These are phyloP conservation scores for Dendrolimus punctatus DNA, from an alignment of 1,140 invertebrate species.

Conservation along the genomic window DNA sequence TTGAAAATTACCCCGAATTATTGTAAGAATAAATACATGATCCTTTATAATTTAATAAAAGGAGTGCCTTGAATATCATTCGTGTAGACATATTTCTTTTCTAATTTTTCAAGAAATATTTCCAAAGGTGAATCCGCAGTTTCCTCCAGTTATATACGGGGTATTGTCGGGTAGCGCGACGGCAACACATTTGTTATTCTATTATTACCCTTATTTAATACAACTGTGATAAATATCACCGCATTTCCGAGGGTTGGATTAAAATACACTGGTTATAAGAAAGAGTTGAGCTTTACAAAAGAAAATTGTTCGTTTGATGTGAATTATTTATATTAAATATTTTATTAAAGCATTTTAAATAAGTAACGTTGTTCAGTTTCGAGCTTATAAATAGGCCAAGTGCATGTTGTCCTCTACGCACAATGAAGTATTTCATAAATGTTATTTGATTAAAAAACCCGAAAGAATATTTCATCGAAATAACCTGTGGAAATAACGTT, in stretches of 20 bases:
- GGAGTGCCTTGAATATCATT: no score
- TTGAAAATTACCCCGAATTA: no score
- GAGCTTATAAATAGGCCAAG: no score
- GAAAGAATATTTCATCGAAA: no score
- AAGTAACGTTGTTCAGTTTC: not conserved
- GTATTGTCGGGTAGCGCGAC: slow-evolving; percentile 28
- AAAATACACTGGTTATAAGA: slow-evolving; percentile 20
- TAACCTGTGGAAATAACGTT: no score
- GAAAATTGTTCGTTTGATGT: slow-evolving; percentile 11
- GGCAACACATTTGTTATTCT: slow-evolving; percentile 40
- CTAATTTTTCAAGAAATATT: slow-evolving; percentile 29
- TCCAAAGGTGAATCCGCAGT: slow-evolving; percentile 20
- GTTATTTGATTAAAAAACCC: no score
- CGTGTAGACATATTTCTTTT: not conserved
- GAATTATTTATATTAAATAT: not conserved
- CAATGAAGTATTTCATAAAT: no score
- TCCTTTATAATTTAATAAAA: no score
- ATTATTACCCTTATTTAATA: slow-evolving; percentile 50
- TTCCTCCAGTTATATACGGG: slow-evolving; percentile 22
- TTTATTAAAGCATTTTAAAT: not conserved
- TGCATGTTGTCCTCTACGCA: no score
- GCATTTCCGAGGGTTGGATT: slow-evolving; percentile 23
- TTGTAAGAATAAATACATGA: no score
- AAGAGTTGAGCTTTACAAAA: slow-evolving; percentile 19
- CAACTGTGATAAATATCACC: slow-evolving; percentile 35